Conservation (phyloP, 2,888 invertebrate species). For the Thyatira batis region DNA sequence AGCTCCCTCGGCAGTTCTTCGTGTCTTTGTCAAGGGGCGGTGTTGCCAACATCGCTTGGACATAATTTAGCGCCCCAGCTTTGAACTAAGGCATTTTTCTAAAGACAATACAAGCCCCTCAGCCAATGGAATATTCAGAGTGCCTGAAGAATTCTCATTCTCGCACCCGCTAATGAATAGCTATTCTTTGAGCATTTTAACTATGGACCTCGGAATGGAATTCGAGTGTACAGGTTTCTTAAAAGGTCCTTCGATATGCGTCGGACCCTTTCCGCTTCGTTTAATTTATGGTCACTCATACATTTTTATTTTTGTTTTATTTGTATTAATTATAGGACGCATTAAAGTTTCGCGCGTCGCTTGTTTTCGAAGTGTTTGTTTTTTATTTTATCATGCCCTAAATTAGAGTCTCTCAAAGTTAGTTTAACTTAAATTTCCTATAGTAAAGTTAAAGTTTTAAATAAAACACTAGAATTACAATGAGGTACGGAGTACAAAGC, state of each 20-base stretch:
- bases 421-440: no score
- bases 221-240: conserved; percentile 79
- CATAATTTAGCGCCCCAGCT: conserved; percentile 73
- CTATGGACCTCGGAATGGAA: conserved; percentile 80
- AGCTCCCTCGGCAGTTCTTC: conserved; percentile 35
- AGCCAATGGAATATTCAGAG: conserved; percentile 76
- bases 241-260: conserved; percentile 79
- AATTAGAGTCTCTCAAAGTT: conserved; percentile 12
- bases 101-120: conserved; percentile 77
- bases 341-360: conserved; percentile 63
- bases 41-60: conserved; percentile 54
- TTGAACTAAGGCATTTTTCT: conserved; percentile 71
- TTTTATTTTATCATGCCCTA: conserved; percentile 14
- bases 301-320: conserved; percentile 57
- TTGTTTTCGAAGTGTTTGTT: conserved; percentile 38
- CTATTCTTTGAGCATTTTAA: conserved; percentile 82
- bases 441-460: no score
- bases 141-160: conserved; percentile 80
- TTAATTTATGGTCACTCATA: conserved; percentile 74
- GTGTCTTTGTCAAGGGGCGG: conserved; percentile 45
- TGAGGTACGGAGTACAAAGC: background rate
- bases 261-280: conserved; percentile 75
- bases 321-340: conserved; percentile 73
- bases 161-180: conserved; percentile 82
- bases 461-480: no score